Evolutionary conservation across 2,797 vertebrate genomes (phyloP).

Genomic region (Aldrovandia affinis): DNA sequence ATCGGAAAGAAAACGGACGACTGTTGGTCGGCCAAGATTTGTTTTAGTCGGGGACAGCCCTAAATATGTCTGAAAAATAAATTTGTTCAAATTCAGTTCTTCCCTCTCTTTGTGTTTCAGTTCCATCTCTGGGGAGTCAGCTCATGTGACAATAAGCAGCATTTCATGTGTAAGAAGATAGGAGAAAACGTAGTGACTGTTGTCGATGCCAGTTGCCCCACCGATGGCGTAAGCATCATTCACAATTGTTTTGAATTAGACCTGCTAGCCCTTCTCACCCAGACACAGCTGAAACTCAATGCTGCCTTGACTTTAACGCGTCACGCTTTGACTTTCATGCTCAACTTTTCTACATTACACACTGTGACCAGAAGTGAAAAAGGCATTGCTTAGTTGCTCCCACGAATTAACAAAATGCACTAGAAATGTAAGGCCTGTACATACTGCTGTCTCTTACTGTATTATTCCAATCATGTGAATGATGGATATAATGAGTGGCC

Average conservation of each 20-base stretch:
- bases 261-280: background rate
- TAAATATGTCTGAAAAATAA: background rate
- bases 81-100: background rate
- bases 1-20: too few relatives aligned
- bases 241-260: background rate
- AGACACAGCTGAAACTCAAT: background rate
- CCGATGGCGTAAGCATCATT: slow-evolving; percentile 73
- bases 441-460: too few relatives aligned
- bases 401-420: too few relatives aligned
- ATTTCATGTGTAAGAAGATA: slow-evolving; percentile 87
- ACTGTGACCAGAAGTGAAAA: too few relatives aligned
- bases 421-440: too few relatives aligned
- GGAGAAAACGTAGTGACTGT: slow-evolving; percentile 72
- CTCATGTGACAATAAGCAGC: slow-evolving; percentile 71
- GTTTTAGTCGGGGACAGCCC: background rate
- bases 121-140: slow-evolving; percentile 76
- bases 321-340: too few relatives aligned
- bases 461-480: too few relatives aligned
- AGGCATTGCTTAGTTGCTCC: too few relatives aligned
- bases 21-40: too few relatives aligned
- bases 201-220: slow-evolving; percentile 67
- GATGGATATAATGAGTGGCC: too few relatives aligned
- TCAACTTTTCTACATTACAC: too few relatives aligned
- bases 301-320: too few relatives aligned
- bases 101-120: slow-evolving; percentile 45